Base-by-base conservation (phyloP, 2,113 vertebrate species). In the Bettongia penicillata region DNA sequence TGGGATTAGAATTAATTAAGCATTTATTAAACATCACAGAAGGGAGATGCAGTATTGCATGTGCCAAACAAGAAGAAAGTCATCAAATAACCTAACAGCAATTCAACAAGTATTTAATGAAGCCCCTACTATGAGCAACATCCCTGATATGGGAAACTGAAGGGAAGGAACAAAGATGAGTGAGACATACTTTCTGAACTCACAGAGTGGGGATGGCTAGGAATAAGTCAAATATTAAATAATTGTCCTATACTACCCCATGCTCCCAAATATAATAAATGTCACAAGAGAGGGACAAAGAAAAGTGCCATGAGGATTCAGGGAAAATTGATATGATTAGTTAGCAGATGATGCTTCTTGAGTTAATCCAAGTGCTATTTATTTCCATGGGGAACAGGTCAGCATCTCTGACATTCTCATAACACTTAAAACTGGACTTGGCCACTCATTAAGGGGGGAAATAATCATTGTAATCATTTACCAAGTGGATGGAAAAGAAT, bases 331-430 rank as follows among this genome's bases (percentile, higher is more conserved):
- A 10, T 77, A 22, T 93, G 91, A 51, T 90, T 95, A 47, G 7
- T 90, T 51, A 49, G 19, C 52, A 89, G 26, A 25, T 1, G 91
- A 92, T 37, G 94, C 96, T 91, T 77, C 96, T 1, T 51, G 14
- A 84, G 53, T 16, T 95, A 96, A 93, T 14, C 2, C 94, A 95
- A 95, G 24, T 93, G 57, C 53, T 94, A 94, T 93, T 94, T 57
- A 91, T 84, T 94, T 92, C 96, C 52, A 61, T 89, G 48, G 14
- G 55, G 90, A 92, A 77, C 53, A 93, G 84, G n/a, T 77, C 47
- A 25, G 6, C 23, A 92, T 14, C 8, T 53, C 26, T 89, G n/a
- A 94, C 89, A 92, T 90, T 92, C 93, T 96, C 26, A n/a, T 50
- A 61, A 7, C 26, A 53, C 12, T 68, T 93, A 96, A 95, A 93